A percentile compares a stretch with the other conserved stretches of the same genome.
phyloP scores from a whole-genome alignment of 2,888 invertebrate genomes.

The Drosophila pseudotakahashii region DNA sequence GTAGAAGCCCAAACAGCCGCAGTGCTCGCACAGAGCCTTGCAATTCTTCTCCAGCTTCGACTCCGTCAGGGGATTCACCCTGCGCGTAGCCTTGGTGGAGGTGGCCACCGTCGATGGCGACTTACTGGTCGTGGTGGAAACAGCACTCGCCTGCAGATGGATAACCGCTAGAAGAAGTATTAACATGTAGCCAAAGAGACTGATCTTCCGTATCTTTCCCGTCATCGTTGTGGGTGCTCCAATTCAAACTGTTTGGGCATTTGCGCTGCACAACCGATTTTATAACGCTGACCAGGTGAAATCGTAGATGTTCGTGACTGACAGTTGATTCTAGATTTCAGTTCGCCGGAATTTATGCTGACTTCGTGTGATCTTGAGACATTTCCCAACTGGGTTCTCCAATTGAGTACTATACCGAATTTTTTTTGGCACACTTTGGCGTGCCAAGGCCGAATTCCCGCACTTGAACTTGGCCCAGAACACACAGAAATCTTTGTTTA shows the following conservation, averaged over 20 bases:
- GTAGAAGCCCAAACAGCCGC: constrained; percentile 83
- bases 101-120: constrained; percentile 8
- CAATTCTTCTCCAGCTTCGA: constrained; percentile 78
- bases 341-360: constrained; percentile 72
- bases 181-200: constrained; percentile 16
- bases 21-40: constrained; percentile 82
- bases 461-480: constrained; percentile 64
- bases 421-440: constrained; percentile 36
- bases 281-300: constrained; percentile 74
- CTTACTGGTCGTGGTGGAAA: constrained; percentile 2
- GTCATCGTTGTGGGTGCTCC: constrained; percentile 48
- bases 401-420: constrained; percentile 22
- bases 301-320: constrained; percentile 73
- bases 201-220: not conserved
- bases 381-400: constrained; percentile 66
- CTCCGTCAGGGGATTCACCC: constrained; percentile 69
- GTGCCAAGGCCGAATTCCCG: constrained; percentile 59
- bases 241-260: constrained; percentile 36
- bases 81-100: constrained; percentile 7
- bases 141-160: constrained; percentile 30
- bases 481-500: constrained; percentile 21
- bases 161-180: constrained; percentile 25
- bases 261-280: constrained; percentile 42
- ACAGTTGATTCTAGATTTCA: constrained; percentile 65
- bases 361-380: constrained; percentile 71